These are phyloP conservation scores for Pararge aegeria DNA, from an alignment of 1,140 invertebrate species.

Conservation along the genomic window DNA sequence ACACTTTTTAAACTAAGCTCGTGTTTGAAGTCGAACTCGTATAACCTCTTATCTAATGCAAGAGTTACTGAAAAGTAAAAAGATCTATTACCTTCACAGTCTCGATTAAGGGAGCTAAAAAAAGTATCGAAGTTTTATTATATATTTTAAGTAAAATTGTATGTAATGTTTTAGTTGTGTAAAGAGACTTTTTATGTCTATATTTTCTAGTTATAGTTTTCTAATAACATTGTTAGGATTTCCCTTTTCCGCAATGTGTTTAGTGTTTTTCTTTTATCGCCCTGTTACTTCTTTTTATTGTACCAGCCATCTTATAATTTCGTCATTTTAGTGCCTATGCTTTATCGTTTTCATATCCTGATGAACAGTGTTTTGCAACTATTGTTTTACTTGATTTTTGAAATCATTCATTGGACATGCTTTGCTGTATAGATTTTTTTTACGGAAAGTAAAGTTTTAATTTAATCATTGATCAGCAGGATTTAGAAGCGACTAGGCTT, in stretches of 20 bases:
- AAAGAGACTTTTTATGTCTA: background rate
- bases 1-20: background rate
- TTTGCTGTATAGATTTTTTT: no score
- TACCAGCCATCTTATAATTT: slow-evolving; percentile 27
- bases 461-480: no score
- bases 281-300: slow-evolving; percentile 5
- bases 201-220: slow-evolving; percentile 1
- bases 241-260: background rate
- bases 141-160: background rate
- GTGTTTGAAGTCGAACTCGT: background rate
- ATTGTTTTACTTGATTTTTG: no score
- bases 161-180: no score
- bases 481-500: slow-evolving; percentile 40
- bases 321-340: slow-evolving; percentile 19
- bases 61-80: background rate
- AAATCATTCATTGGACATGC: background rate
- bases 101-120: background rate
- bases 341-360: slow-evolving; percentile 23
- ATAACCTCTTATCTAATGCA: slow-evolving; percentile 12
- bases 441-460: no score
- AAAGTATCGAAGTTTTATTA: background rate
- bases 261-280: slow-evolving; percentile 1
- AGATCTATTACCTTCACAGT: background rate
- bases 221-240: background rate
- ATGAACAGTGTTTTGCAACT: no score